A percentile compares a stretch with the other conserved stretches of the same genome.
Evolutionary conservation across 2,113 vertebrate genomes (phyloP).

Genomic region (Alouatta palliata): DNA sequence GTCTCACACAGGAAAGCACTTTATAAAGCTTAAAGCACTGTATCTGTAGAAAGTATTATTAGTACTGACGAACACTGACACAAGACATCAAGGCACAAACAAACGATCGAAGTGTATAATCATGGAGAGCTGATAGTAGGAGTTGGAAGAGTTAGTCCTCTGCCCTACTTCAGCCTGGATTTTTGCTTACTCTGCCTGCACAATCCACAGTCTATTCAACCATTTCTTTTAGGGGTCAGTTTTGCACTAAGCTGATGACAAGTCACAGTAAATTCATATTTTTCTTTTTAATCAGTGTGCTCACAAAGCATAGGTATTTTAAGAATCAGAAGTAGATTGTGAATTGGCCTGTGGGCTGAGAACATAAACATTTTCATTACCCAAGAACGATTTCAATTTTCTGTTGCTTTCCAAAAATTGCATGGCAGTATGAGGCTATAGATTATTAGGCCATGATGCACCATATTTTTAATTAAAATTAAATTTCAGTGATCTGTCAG

Average conservation of each 20-base stretch:
- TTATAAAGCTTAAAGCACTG: background rate
- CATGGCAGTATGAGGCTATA: background rate
- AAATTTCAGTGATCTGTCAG: constrained; percentile 60
- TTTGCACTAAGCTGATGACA: background rate
- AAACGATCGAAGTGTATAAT: background rate
- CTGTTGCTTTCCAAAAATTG: constrained; percentile 50
- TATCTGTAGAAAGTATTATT: background rate
- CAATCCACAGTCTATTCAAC: background rate
- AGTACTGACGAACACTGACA: background rate
- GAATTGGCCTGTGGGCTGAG: constrained; percentile 5
- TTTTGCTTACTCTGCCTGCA: background rate
- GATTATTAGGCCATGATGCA: constrained; percentile 46
- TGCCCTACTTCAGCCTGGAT: background rate
- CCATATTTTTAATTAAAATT: constrained; percentile 69
- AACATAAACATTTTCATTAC: constrained; percentile 52
- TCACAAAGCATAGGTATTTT: constrained; percentile 6
- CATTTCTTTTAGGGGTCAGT: background rate
- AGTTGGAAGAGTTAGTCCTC: background rate
- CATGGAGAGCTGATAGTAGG: background rate
- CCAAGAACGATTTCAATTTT: constrained; percentile 54
- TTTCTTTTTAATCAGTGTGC: constrained; percentile 17
- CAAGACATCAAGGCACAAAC: background rate
- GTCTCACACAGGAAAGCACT: background rate
- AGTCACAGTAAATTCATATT: background rate
- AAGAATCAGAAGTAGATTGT: constrained; percentile 48